These are phyloP conservation scores for Ceramica pisi DNA, from an alignment of 2,888 invertebrate species.

Conservation along the genomic window DNA sequence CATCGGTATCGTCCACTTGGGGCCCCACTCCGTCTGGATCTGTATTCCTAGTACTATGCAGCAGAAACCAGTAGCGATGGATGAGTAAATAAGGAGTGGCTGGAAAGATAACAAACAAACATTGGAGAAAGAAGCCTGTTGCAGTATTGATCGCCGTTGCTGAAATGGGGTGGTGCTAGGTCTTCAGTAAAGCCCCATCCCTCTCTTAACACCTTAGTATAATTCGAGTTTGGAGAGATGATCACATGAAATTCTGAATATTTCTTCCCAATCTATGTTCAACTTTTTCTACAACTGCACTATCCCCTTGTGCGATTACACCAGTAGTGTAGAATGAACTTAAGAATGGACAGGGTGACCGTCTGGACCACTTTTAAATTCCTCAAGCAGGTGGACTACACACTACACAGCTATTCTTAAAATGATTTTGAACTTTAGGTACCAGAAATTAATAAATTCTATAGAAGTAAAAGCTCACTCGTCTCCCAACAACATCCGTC, in stretches of 20 bases:
- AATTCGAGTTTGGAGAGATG: background rate
- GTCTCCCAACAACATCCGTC: conserved; percentile 69
- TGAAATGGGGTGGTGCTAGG: background rate
- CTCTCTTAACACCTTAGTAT: background rate
- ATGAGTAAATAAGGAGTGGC: conserved; percentile 77
- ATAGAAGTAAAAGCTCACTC: conserved; percentile 49
- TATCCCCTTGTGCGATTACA: background rate
- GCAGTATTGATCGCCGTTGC: background rate
- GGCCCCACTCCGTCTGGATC: conserved; percentile 78
- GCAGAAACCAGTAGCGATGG: conserved; percentile 68
- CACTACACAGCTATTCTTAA: too few species aligned
- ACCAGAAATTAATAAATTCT: background rate
- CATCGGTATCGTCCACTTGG: conserved; percentile 73
- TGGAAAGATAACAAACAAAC: too few species aligned
- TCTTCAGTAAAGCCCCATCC: background rate
- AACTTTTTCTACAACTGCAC: too few species aligned
- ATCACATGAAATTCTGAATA: background rate
- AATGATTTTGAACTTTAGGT: too few species aligned
- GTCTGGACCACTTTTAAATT: too few species aligned
- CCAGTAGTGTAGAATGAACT: background rate
- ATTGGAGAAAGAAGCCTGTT: too few species aligned
- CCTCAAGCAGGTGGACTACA: too few species aligned
- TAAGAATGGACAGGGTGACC: too few species aligned
- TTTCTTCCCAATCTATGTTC: too few species aligned
- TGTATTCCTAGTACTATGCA: conserved; percentile 76